Base-by-base conservation (phyloP, 2,797 vertebrate species). In the Pangasius sanitwongsei region DNA sequence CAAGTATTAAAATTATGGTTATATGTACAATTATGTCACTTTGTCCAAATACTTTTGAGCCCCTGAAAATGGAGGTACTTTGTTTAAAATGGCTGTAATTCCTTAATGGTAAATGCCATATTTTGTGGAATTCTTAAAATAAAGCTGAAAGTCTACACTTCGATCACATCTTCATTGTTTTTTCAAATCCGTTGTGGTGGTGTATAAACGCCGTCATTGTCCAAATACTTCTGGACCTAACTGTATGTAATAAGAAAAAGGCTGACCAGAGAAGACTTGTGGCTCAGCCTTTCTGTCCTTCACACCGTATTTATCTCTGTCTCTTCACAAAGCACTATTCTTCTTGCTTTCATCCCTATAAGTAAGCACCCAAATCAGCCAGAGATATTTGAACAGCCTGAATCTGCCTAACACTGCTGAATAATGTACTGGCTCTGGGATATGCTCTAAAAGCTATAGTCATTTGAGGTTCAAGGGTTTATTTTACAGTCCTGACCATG, bases 211-310 rank as follows among this genome's bases (percentile, higher is more conserved):
- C 37, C 3, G 37, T 41, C 3, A 41, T 41, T 41, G 37, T 4
- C 37, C 37, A 41, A 41, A 41, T 41, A 41, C 37, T 41, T 41
- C 37, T 41, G 37, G 37, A 41, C 37, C 37, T 41, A 4, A 41
- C 37, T 41, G 87, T 74, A 85, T 77, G 74, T 91, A 93, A 93
- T 89, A 88, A 92, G 86, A 81, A 89, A 74, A 90, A 89, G 65
- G 89, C 80, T n/a, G 78, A 55, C 89, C 90, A 90, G 83, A 92
- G 91, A 81, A 90, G 92, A 94, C 93, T 92, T 93, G 93, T 92
- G 91, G 87, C 90, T 92, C 80, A 77, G 87, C 90, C 86, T 61
- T 31, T 59, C 72, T 59, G 88, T 91, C 87, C 65, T 67, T 88
- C 63, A 57, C 55, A 57, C 67, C 34, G 9, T 37, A 11, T 65